These are phyloP conservation scores for Myotis yumanensis DNA, from an alignment of 2,113 vertebrate genomes.

Conservation along the genomic window DNA sequence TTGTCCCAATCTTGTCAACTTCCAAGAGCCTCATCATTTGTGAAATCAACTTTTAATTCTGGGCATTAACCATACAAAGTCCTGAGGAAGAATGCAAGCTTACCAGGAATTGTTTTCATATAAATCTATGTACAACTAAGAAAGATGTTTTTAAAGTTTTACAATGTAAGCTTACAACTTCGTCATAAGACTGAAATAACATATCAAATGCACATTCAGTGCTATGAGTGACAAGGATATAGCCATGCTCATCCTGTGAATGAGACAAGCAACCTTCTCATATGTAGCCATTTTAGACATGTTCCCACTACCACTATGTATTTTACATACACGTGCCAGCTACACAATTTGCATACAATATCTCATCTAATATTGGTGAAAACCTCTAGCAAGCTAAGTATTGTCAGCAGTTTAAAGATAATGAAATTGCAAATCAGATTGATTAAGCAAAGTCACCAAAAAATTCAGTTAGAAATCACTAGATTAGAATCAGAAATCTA, in stretches of 20 bases:
- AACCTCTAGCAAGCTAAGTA: background rate
- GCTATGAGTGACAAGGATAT: background rate
- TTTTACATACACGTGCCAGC: background rate
- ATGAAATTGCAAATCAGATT: background rate
- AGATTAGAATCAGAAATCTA: background rate
- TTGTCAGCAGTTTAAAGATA: background rate
- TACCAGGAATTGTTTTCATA: background rate
- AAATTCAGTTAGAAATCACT: background rate
- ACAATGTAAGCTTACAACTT: background rate
- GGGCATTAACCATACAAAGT: background rate
- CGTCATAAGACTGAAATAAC: background rate
- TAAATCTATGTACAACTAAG: background rate
- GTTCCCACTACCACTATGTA: background rate
- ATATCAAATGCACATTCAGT: background rate
- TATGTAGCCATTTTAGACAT: background rate
- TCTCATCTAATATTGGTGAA: background rate
- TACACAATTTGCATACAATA: background rate
- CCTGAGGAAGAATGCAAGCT: background rate
- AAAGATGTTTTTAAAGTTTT: background rate
- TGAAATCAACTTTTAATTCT: background rate
- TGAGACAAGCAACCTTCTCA: background rate
- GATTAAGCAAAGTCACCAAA: background rate
- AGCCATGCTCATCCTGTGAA: background rate
- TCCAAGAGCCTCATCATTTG: background rate
- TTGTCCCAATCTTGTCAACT: background rate